Conservation (phyloP, 2,888 invertebrate genomes). For the Melipona bicolor region DNA sequence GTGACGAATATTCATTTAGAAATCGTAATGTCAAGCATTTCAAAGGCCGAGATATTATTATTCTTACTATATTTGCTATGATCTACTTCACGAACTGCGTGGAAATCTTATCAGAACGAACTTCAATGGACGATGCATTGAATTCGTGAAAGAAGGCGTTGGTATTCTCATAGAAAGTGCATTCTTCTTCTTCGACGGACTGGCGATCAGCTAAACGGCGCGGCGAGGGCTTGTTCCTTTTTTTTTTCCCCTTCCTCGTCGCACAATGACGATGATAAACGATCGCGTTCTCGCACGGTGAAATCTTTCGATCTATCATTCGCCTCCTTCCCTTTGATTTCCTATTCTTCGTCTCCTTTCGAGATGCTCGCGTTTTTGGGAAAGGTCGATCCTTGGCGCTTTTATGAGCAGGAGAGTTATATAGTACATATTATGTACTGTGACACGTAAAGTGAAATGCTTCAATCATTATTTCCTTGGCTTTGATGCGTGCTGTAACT, state of each 20-base stretch:
- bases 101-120: not conserved
- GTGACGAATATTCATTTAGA: too few relatives aligned
- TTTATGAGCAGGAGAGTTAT: not conserved
- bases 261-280: slow-evolving; percentile 37
- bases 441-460: slow-evolving; percentile 1
- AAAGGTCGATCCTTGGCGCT: not conserved
- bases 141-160: not conserved
- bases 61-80: too few relatives aligned
- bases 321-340: slow-evolving; percentile 22
- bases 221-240: not conserved
- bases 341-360: not conserved
- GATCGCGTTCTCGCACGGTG: slow-evolving; percentile 16
- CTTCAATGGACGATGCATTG: not conserved
- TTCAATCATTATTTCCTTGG: not conserved
- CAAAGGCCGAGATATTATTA: too few relatives aligned
- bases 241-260: not conserved
- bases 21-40: too few relatives aligned
- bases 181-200: not conserved
- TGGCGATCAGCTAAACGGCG: not conserved
- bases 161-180: not conserved
- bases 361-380: not conserved
- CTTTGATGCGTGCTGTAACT: not conserved
- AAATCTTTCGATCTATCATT: slow-evolving; percentile 43
- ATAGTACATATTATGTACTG: not conserved
- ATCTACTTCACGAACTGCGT: not conserved